Conservation (phyloP, 2,113 vertebrate genomes). For the Dunckerocampus dactyliophorus region DNA sequence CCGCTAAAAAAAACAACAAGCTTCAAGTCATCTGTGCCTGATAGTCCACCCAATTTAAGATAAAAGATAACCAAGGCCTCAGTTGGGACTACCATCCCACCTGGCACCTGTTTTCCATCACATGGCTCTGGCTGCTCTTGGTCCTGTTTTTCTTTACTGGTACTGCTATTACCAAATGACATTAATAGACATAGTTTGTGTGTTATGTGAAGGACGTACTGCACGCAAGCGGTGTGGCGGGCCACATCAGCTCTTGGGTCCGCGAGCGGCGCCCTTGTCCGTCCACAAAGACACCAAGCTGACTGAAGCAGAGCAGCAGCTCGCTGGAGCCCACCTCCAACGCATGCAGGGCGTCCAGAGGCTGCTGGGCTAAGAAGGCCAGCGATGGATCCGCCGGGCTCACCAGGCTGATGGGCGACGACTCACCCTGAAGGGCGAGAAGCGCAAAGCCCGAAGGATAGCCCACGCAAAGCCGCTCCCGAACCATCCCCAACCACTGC, state of each 20-base stretch:
- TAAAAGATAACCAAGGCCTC: too few relatives aligned
- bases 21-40: too few relatives aligned
- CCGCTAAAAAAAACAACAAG: too few relatives aligned
- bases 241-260: constrained; percentile 97
- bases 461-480: constrained; percentile 89
- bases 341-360: constrained; percentile 90
- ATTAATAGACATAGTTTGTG: too few relatives aligned
- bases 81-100: too few relatives aligned
- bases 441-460: constrained; percentile 93
- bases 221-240: constrained; percentile 88
- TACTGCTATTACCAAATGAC: too few relatives aligned
- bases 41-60: too few relatives aligned
- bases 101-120: too few relatives aligned
- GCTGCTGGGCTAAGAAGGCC: constrained; percentile 87
- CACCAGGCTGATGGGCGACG: constrained; percentile 88
- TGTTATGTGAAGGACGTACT: constrained; percentile 77
- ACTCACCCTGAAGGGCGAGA: constrained; percentile 90
- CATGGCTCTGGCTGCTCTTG: too few relatives aligned
- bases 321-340: constrained; percentile 82
- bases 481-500: constrained; percentile 89
- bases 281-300: constrained; percentile 93
- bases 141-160: too few relatives aligned
- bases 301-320: constrained; percentile 96
- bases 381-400: constrained; percentile 88
- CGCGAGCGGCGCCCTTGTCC: constrained; percentile 87